These are phyloP conservation scores for Melopsittacus undulatus DNA, from an alignment of 2,797 vertebrate genomes.

Conservation along the genomic window DNA sequence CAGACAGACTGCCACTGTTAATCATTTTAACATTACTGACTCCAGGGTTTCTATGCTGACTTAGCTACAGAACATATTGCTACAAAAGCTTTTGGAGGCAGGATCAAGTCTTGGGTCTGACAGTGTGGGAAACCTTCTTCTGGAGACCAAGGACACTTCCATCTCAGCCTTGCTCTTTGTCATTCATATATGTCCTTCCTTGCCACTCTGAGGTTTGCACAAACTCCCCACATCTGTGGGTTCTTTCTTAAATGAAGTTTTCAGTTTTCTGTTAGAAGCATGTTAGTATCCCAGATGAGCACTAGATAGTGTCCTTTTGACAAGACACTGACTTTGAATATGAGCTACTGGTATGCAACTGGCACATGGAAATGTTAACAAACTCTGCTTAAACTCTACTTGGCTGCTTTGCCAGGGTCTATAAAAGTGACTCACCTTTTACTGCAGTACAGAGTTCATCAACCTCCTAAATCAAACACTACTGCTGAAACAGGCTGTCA, in stretches of 20 bases:
- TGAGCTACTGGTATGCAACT: background rate
- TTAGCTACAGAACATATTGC: background rate
- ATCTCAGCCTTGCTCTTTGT: background rate
- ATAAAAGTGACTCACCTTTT: slow-evolving; percentile 7
- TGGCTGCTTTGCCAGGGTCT: background rate
- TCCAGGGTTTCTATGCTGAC: background rate
- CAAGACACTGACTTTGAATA: background rate
- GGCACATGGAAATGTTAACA: background rate
- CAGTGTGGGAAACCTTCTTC: background rate
- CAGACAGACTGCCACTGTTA: background rate
- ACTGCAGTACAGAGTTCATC: background rate
- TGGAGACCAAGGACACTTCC: background rate
- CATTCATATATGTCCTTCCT: background rate
- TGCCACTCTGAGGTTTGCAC: background rate
- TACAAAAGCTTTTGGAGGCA: background rate
- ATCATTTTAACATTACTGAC: background rate
- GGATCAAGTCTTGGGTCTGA: background rate
- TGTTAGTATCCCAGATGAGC: background rate
- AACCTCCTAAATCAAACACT: background rate
- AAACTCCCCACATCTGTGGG: background rate
- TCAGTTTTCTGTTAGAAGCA: background rate
- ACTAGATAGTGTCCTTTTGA: background rate
- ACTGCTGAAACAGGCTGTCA: background rate
- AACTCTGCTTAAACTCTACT: background rate
- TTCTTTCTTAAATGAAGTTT: background rate